phyloP scores from a whole-genome alignment of 2,113 vertebrate genomes.

The Thymallus thymallus region DNA sequence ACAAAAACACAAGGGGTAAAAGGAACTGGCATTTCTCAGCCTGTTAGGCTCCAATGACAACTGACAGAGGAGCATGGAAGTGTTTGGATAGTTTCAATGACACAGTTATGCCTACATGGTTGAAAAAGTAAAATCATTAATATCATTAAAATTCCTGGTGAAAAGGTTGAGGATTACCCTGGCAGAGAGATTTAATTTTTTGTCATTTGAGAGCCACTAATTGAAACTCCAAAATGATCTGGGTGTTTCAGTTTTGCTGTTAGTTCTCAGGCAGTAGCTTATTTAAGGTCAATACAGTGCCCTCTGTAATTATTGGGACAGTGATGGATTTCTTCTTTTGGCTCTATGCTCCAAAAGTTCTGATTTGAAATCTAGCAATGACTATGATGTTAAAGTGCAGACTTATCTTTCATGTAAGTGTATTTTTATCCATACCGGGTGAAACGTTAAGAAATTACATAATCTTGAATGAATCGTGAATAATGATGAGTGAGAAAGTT shows the following conservation, averaged over 20 bases:
- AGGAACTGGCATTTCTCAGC: slow-evolving; percentile 32
- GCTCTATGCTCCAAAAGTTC: too few relatives aligned
- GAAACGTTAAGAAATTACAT: too few relatives aligned
- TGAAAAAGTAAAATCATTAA: too few relatives aligned
- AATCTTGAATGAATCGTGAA: too few relatives aligned
- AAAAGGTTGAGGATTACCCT: neutral
- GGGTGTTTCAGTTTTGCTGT: neutral
- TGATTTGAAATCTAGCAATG: too few relatives aligned
- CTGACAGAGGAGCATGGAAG: slow-evolving; percentile 41
- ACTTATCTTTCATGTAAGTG: too few relatives aligned
- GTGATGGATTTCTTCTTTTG: too few relatives aligned
- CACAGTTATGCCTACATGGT: neutral
- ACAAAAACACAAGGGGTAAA: slow-evolving; percentile 37
- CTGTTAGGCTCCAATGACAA: slow-evolving; percentile 52
- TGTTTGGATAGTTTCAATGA: slow-evolving; percentile 32
- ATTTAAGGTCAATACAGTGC: neutral
- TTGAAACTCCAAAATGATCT: neutral
- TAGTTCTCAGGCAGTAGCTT: neutral
- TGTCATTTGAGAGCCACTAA: neutral
- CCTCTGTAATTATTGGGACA: too few relatives aligned
- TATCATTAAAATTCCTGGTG: neutral
- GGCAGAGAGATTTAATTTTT: neutral
- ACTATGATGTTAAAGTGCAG: too few relatives aligned
- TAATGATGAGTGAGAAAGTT: too few relatives aligned
- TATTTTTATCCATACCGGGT: too few relatives aligned